phyloP scores from a whole-genome alignment of 2,797 vertebrate genomes.

The Eptatretus atami region DNA sequence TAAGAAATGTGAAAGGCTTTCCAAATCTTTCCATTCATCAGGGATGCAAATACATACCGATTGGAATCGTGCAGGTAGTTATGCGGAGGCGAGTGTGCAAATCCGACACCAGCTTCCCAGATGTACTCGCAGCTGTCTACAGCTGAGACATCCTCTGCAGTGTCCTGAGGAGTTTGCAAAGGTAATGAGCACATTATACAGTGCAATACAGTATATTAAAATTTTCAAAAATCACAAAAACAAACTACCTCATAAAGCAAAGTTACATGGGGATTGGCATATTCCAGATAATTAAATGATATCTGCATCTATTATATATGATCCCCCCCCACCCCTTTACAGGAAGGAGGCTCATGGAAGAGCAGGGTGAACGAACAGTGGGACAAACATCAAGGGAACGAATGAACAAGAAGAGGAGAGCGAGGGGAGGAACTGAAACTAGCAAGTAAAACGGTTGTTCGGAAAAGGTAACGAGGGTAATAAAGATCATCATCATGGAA shows the following conservation, averaged over 20 bases:
- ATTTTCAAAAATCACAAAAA: too few species aligned
- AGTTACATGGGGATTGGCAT: too few species aligned
- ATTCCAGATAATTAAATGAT: too few species aligned
- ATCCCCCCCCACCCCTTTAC: not conserved
- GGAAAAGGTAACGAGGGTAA: not conserved
- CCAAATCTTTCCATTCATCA: too few species aligned
- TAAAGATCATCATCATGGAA: constrained; percentile 5
- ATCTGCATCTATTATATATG: not conserved
- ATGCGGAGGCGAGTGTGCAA: constrained; percentile 70
- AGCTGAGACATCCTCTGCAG: constrained; percentile 62
- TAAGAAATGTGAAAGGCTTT: too few species aligned
- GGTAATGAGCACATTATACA: too few species aligned
- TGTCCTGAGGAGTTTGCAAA: constrained; percentile 23
- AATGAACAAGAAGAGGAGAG: not conserved
- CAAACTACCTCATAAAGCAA: too few species aligned
- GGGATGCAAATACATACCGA: constrained; percentile 19
- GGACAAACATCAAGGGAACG: too few species aligned
- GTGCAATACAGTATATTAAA: too few species aligned
- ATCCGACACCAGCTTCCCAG: constrained; percentile 94
- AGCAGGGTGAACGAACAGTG: too few species aligned
- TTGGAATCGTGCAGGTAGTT: constrained; percentile 78
- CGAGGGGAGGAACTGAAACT: not conserved
- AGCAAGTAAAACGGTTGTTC: not conserved
- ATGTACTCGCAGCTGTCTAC: constrained; percentile 98
- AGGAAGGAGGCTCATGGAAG: not conserved